These are phyloP conservation scores for Stramonita haemastoma DNA, from an alignment of 2,888 invertebrate genomes.

Conservation along the genomic window DNA sequence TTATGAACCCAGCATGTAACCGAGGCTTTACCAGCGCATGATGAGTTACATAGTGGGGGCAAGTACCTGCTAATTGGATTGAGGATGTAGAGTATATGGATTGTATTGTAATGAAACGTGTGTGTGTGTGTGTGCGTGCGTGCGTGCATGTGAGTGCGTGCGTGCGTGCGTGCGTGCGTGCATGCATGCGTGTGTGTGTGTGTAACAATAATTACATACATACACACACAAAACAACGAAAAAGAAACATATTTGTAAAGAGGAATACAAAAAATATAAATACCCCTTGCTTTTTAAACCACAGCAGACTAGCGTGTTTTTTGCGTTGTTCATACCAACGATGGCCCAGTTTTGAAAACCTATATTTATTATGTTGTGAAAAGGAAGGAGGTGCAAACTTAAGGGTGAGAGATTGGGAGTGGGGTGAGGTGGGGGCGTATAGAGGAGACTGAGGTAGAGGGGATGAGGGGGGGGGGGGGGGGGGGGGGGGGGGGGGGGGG, in stretches of 20 bases:
- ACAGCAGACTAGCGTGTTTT: not conserved
- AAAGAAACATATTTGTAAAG: not conserved
- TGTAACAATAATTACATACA: not conserved
- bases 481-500: not conserved
- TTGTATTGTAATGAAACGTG: not conserved
- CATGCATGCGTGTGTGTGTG: not conserved
- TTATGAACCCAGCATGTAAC: too few species aligned
- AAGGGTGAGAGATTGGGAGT: not conserved
- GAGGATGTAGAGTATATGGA: too few species aligned
- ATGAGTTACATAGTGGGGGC: too few species aligned
- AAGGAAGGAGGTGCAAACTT: not conserved
- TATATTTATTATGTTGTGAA: not conserved
- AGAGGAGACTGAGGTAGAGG: not conserved
- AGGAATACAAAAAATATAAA: not conserved
- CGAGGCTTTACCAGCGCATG: too few species aligned
- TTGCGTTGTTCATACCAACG: not conserved
- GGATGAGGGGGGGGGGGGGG: not conserved
- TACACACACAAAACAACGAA: not conserved
- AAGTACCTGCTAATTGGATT: too few species aligned
- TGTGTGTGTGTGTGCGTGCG: not conserved
- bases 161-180: not conserved
- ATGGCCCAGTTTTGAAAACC: not conserved
- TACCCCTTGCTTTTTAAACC: too few species aligned
- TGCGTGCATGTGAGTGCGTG: not conserved
- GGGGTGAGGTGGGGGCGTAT: not conserved